These are phyloP conservation scores for Sebastolobus alascanus DNA, from an alignment of 2,797 vertebrate species.

Conservation along the genomic window DNA sequence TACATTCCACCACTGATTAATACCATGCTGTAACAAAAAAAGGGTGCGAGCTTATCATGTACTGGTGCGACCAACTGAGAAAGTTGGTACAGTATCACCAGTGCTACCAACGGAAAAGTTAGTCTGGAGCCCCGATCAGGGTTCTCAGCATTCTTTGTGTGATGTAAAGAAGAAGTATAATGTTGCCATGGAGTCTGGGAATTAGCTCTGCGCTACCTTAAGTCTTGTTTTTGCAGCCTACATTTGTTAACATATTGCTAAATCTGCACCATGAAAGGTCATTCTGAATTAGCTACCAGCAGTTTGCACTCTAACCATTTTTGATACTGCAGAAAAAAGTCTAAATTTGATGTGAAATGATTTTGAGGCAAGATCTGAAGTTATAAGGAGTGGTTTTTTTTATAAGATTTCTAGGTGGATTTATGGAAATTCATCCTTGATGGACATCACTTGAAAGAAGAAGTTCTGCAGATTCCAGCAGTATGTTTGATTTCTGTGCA, in stretches of 20 bases:
- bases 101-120: too few relatives aligned
- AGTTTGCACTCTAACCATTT: not conserved
- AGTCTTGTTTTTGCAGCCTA: not conserved
- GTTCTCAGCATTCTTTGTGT: not conserved
- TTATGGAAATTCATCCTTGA: not conserved
- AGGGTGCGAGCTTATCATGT: too few relatives aligned
- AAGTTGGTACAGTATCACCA: too few relatives aligned
- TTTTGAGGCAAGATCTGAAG: not conserved
- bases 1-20: too few relatives aligned
- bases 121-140: too few relatives aligned
- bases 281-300: not conserved
- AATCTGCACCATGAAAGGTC: slow-evolving; percentile 8
- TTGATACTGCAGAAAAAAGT: not conserved
- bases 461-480: not conserved
- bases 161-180: not conserved
- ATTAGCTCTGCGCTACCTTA: not conserved
- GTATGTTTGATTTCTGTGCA: not conserved
- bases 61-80: too few relatives aligned
- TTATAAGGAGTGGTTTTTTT: not conserved
- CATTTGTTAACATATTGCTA: slow-evolving; percentile 7
- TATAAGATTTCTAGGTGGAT: not conserved
- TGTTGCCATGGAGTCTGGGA: not conserved
- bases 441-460: not conserved
- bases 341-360: slow-evolving; percentile 1
- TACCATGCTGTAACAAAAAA: not conserved